These are phyloP conservation scores for Cheilosia impressa DNA, from an alignment of 2,888 invertebrate species.

Conservation along the genomic window DNA sequence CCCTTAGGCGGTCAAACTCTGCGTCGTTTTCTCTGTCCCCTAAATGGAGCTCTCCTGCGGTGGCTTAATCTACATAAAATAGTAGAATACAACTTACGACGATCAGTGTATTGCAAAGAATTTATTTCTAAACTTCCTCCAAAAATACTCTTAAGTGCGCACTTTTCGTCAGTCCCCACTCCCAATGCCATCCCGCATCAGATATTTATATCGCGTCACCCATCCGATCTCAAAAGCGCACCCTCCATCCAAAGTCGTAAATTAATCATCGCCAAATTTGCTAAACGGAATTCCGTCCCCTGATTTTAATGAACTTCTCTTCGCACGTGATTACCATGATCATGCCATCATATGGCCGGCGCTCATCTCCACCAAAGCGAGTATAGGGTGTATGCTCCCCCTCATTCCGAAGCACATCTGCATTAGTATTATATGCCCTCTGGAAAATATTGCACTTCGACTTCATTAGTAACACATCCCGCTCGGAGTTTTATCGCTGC, in stretches of 20 bases:
- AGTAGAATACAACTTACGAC: no score
- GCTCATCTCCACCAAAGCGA: constrained; percentile 22
- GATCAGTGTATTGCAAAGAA: no score
- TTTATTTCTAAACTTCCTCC: no score
- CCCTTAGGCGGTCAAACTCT: no score
- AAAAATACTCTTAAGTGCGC: no score
- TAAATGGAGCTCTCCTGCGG: no score
- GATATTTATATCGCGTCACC: not conserved
- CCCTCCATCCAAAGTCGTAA: constrained; percentile 39
- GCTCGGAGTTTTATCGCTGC: not conserved
- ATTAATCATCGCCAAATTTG: constrained; percentile 57
- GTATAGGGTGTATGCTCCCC: constrained; percentile 13
- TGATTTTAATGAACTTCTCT: constrained; percentile 59
- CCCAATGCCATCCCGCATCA: not conserved
- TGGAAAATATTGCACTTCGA: constrained; percentile 49
- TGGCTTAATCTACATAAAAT: no score
- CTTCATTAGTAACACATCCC: constrained; percentile 39
- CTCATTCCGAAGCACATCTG: not conserved
- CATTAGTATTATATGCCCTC: not conserved
- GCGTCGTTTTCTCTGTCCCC: no score
- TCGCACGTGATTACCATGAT: constrained; percentile 68
- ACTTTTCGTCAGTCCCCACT: not conserved
- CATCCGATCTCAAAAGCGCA: not conserved
- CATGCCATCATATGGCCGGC: constrained; percentile 41
- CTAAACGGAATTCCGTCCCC: constrained; percentile 37